Percentiles rank a stretch among this genome's conserved stretches.
phyloP scores from a whole-genome alignment of 2,888 invertebrate species.

The Cyrtodaria siliqua region DNA sequence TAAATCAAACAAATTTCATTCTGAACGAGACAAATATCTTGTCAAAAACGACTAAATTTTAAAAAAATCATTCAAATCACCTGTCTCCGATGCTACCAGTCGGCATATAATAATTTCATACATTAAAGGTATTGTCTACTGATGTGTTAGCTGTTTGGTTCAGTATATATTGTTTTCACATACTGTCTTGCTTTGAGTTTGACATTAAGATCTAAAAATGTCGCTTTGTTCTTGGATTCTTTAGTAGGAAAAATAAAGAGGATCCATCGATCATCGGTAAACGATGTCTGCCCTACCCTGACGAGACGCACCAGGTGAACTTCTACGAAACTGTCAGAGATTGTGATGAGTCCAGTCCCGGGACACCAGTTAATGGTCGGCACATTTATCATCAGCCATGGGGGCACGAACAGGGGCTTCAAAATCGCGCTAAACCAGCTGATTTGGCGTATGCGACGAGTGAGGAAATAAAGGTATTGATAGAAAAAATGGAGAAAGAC shows the following conservation, averaged over 20 bases:
- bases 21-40: too few relatives aligned
- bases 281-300: conserved; percentile 28
- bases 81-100: too few relatives aligned
- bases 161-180: too few relatives aligned
- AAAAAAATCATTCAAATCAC: too few relatives aligned
- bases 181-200: too few relatives aligned
- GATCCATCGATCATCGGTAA: conserved; percentile 27
- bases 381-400: conserved; percentile 57
- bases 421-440: conserved; percentile 52
- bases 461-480: conserved; percentile 71
- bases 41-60: too few relatives aligned
- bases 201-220: too few relatives aligned
- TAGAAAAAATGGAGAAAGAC: conserved; percentile 71
- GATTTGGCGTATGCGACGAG: conserved; percentile 73
- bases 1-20: too few relatives aligned
- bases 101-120: too few relatives aligned
- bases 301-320: conserved; percentile 49
- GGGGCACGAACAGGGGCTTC: conserved; percentile 40
- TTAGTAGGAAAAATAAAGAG: conserved; percentile 25
- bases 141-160: too few relatives aligned
- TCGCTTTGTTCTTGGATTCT: background rate
- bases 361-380: background rate
- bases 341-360: conserved; percentile 16
- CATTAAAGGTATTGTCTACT: too few relatives aligned
- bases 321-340: conserved; percentile 53